A percentile compares a stretch with the other conserved stretches of the same genome.
These are phyloP conservation scores for Piezodorus guildinii DNA, from an alignment of 1,140 invertebrate genomes.

Conservation along the genomic window DNA sequence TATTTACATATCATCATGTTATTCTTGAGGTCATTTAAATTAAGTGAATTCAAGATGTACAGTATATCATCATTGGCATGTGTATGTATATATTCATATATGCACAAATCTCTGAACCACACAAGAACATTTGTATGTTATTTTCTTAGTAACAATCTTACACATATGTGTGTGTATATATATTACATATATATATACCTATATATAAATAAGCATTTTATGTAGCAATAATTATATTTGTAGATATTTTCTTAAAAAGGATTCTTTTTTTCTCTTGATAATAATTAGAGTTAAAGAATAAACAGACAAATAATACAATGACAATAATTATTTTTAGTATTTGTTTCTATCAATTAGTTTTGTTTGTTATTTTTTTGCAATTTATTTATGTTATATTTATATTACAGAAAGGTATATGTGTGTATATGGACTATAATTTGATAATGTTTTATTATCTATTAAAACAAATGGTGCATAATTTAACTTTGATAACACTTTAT, in stretches of 20 bases:
- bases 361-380: constrained; percentile 3
- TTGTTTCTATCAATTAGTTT: constrained; percentile 5
- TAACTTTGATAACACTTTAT: too few relatives aligned
- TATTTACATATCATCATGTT: constrained; percentile 6
- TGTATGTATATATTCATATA: not conserved
- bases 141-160: not conserved
- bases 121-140: too few relatives aligned
- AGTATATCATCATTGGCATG: not conserved
- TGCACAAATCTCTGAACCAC: too few relatives aligned
- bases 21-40: constrained; percentile 1
- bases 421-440: not conserved
- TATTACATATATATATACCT: not conserved
- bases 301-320: constrained; percentile 21
- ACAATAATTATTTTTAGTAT: constrained; percentile 21
- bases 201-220: constrained; percentile 3
- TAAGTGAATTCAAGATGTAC: constrained; percentile 1
- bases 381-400: constrained; percentile 5
- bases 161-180: not conserved
- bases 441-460: too few relatives aligned
- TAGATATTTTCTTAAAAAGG: constrained; percentile 14
- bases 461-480: too few relatives aligned
- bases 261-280: constrained; percentile 8
- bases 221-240: constrained; percentile 16
- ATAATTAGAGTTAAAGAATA: not conserved
- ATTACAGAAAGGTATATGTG: not conserved